Evolutionary conservation across 2,113 vertebrate species (phyloP).

Genomic region (Lasiurus cinereus): DNA sequence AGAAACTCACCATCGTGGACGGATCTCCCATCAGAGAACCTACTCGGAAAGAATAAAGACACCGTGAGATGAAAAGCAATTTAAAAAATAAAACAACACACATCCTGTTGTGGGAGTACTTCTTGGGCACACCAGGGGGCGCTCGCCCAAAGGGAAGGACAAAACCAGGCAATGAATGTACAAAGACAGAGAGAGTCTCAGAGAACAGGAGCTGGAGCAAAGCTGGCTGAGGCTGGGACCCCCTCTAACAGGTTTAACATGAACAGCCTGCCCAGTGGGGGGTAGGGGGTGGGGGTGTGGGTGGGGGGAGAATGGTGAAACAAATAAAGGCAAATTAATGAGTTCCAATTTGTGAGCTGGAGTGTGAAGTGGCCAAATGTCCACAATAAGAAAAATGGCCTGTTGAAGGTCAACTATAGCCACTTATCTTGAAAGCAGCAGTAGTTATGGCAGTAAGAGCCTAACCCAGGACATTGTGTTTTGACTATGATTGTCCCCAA

Average conservation of each 20-base stretch:
- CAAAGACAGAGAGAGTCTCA: neutral
- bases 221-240: neutral
- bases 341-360: neutral
- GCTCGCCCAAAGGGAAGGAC: neutral
- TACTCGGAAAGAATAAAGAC: constrained; percentile 71
- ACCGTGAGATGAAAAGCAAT: neutral
- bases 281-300: no score
- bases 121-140: neutral
- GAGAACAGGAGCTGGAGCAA: neutral
- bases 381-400: neutral
- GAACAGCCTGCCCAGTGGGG: neutral
- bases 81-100: no score
- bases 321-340: neutral
- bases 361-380: neutral
- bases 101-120: neutral
- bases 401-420: neutral
- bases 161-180: neutral
- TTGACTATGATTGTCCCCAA: neutral
- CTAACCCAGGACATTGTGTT: neutral
- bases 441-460: neutral
- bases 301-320: neutral
- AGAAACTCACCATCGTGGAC: constrained; percentile 91
- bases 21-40: constrained; percentile 90
- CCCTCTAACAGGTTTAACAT: no score
- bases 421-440: neutral